phyloP scores from a whole-genome alignment of 2,113 vertebrate species.

The Kryptolebias marmoratus region DNA sequence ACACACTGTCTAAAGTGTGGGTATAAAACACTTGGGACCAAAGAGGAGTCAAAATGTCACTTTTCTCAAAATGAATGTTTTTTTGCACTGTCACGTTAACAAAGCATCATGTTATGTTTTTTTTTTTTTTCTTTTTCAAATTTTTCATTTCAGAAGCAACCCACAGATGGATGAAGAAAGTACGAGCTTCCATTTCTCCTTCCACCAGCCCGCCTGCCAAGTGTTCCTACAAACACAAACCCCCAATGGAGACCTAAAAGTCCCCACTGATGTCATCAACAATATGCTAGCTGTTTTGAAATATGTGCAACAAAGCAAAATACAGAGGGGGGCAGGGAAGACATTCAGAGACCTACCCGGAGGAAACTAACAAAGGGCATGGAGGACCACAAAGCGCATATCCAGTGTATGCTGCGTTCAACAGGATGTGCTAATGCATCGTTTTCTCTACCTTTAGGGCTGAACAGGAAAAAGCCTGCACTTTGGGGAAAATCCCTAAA shows the following conservation, averaged over 20 bases:
- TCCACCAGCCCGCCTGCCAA: conserved; percentile 56
- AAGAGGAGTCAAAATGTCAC: not conserved
- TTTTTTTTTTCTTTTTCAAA: conserved; percentile 11
- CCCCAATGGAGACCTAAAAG: conserved; percentile 59
- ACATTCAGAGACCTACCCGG: conserved; percentile 60
- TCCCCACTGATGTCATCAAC: conserved; percentile 55
- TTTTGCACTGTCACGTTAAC: not conserved
- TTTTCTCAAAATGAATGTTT: not conserved
- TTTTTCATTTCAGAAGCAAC: conserved; percentile 35
- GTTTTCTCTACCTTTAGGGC: conserved; percentile 59
- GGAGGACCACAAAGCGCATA: conserved; percentile 67
- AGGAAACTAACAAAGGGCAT: conserved; percentile 74
- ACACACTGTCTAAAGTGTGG: not conserved
- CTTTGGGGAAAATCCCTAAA: conserved; percentile 70
- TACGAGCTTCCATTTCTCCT: conserved; percentile 46
- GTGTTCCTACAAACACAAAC: conserved; percentile 52
- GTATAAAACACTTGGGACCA: conserved; percentile 1
- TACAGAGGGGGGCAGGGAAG: conserved; percentile 26
- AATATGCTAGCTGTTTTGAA: conserved; percentile 48
- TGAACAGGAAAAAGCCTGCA: conserved; percentile 71
- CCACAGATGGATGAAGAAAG: conserved; percentile 32
- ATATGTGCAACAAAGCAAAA: conserved; percentile 27
- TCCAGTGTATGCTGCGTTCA: conserved; percentile 69
- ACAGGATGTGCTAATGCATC: conserved; percentile 71
- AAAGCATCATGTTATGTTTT: conserved; percentile 3